Evolutionary conservation across 1,140 invertebrate genomes (phyloP).

Genomic region (Tigriopus japonicus): DNA sequence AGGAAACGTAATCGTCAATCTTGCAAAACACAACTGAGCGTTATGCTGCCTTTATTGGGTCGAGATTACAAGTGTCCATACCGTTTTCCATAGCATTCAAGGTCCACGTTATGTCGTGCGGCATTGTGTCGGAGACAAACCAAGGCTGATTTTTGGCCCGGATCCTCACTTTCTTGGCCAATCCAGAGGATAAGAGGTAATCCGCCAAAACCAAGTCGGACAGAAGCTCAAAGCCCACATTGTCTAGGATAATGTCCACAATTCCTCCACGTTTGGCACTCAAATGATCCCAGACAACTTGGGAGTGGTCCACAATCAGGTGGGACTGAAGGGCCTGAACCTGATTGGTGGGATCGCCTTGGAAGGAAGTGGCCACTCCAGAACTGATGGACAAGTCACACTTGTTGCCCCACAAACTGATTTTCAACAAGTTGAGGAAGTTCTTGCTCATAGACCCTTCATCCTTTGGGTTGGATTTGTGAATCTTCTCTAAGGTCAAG

Average conservation of each 20-base stretch:
- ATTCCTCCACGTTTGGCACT: not conserved
- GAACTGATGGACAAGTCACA: constrained; percentile 12
- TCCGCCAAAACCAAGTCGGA: constrained; percentile 71
- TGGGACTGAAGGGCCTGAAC: not conserved
- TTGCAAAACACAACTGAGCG: too few relatives aligned
- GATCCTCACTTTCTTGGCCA: constrained; percentile 52
- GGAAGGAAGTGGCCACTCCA: not conserved
- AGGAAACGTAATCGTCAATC: too few relatives aligned
- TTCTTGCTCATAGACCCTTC: too few relatives aligned
- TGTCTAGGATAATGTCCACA: constrained; percentile 68
- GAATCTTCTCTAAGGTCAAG: too few relatives aligned
- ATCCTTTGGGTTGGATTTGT: too few relatives aligned
- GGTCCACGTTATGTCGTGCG: constrained; percentile 52
- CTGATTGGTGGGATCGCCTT: not conserved
- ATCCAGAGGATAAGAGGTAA: constrained; percentile 43
- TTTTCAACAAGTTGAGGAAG: not conserved
- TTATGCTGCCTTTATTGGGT: too few relatives aligned
- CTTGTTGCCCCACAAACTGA: constrained; percentile 12
- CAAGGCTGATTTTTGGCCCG: constrained; percentile 80
- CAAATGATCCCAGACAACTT: not conserved
- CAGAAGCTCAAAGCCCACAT: constrained; percentile 81
- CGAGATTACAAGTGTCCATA: too few relatives aligned
- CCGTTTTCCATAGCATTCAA: constrained; percentile 16
- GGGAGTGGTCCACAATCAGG: not conserved
- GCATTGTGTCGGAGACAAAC: constrained; percentile 83